Conservation (phyloP, 1,140 invertebrate species). For the Sipha flava region DNA sequence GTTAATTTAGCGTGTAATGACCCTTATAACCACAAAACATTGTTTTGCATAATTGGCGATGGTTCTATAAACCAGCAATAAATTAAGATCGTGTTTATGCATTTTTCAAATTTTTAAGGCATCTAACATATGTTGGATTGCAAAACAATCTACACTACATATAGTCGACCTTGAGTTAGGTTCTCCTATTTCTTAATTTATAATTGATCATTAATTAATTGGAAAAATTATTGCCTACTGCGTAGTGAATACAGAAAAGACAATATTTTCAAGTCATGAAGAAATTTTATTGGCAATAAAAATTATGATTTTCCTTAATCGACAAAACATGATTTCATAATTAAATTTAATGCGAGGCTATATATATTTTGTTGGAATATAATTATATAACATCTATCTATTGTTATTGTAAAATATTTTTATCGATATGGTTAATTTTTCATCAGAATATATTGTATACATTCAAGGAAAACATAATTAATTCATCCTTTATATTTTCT, state of each 20-base stretch:
- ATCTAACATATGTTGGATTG: constrained; percentile 5
- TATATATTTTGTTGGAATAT: neutral
- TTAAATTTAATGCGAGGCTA: neutral
- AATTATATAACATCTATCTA: neutral
- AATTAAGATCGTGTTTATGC: neutral
- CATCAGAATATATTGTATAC: too few species aligned
- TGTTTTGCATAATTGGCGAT: constrained; percentile 6
- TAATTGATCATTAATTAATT: too few species aligned
- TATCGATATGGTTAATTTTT: too few species aligned
- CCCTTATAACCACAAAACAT: constrained; percentile 17
- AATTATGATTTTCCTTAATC: neutral
- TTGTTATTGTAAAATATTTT: neutral
- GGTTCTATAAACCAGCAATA: neutral
- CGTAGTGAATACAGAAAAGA: neutral
- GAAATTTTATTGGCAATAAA: neutral
- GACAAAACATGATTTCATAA: neutral
- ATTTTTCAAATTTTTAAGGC: neutral
- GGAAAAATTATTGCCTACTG: neutral
- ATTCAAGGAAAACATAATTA: neutral
- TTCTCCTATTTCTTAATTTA: neutral
- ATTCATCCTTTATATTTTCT: too few species aligned
- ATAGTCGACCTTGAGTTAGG: neutral
- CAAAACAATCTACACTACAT: neutral
- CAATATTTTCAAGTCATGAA: neutral
- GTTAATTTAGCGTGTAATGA: constrained; percentile 16